Base-by-base conservation (phyloP, 2,888 invertebrate genomes). In the Acanthoscelides obtectus region DNA sequence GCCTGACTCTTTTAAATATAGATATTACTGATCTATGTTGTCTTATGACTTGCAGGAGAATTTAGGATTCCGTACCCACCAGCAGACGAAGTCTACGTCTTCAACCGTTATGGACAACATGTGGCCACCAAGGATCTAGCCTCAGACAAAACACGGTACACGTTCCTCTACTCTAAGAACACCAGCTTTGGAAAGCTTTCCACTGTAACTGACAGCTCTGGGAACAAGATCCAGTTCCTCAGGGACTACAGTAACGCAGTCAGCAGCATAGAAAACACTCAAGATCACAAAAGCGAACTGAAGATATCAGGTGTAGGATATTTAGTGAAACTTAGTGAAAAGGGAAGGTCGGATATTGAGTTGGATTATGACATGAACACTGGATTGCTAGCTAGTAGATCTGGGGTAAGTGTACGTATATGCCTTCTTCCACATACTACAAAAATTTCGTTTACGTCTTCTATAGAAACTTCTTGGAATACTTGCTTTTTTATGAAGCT, bases 81-180 rank as follows among this genome's bases (percentile, higher is more conserved):
- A 17, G 94, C 96, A 0, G 95, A 96, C 77, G 98, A 99, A 87
- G 90, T 97, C 74, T 97, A 96, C 82, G 76, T 76, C 2, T 76
- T 76, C 65, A 76, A 76, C 68, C 70, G 76, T 71, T 97, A 96
- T 82, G 99, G 99, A 0, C 98, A 98, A 84, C 99, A 99, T 85
- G 94, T 96, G 22, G 93, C 94, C 22, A 98, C 98, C 1, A 95
- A 94, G 84, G 97, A 98, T 85, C 87, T 98, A 73, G 94, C 98
- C 68, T 98, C 98, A n/a, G 96, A 95, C 68, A 95, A 96, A 86
- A 94, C 94, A 4, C 90, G 97, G 83, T 98, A 98, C 85, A 95
- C 96, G 68, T 99, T 99, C 88, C 89, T 97, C 22, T 99, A 99
- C 87, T 97, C 96, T 68, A 98, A 98, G 82, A 97, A 97, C 83